Evolutionary conservation across 2,797 vertebrate species (phyloP), one percentile per base, ranked within the genome.

Genomic region (Apodemus agrarius): DNA sequence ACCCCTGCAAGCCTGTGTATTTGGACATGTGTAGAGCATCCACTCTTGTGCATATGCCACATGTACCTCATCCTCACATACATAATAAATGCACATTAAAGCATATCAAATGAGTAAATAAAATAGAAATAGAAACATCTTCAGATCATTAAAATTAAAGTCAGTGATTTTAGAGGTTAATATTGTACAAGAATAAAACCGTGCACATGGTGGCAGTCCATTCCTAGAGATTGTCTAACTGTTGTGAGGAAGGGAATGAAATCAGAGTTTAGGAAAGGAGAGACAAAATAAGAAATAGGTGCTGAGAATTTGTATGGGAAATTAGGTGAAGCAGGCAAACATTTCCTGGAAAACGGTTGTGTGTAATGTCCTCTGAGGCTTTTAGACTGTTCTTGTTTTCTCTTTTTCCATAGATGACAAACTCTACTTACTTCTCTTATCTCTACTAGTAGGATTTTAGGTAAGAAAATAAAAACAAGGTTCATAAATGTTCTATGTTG

Each of bases 121-220:
- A 34, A 65, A 46, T 26, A 40, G 37, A 61, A 82, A 82, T 9
- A 29, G n/a, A 43, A 65, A 34, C 12, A 11, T 49, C 87, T 40
- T 29, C 22, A 29, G 24, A 29, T 67, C 67, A 37, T 74, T 78
- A 67, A 16, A 24, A 69, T 54, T 16, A 61, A 90, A 54, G 59
- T 40, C 7, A 6, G 37, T 29, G 14, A 46, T 59, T 24, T 74
- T 59, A 13, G 14, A 79, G 14, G 12, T 87, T 43, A 78, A 85
- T 37, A 43, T 52, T 14, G 0, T 69, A 3, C 43, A 93, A 85
- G 40, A 49, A 22, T 34, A 4, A 34, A 13, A 46, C 17, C 1
- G 1, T 8, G 3, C 46, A 7, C 2, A 0, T n/a, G 16, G 1
- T 37, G 72, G 4, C 29, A 43, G 31, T n/a, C 6, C 4, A 40